Evolutionary conservation across 2,797 vertebrate genomes (phyloP).

Genomic region (Rhabdophis nuchalis): DNA sequence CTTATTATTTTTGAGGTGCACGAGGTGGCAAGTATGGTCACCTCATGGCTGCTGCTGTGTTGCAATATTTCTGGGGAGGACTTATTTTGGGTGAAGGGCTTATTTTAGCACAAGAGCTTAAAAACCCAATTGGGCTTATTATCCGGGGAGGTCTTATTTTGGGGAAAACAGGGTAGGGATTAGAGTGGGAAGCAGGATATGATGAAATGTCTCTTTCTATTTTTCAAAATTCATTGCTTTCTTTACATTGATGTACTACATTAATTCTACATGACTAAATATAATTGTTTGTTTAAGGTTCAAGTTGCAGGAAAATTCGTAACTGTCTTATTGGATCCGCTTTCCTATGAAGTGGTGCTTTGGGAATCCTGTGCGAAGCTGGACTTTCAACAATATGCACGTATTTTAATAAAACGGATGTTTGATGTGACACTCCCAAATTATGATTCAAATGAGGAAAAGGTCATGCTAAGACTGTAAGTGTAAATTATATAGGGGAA

Average conservation of each 20-base stretch:
- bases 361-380: constrained; percentile 68
- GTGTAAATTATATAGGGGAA: constrained; percentile 47
- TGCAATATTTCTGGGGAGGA: too few species aligned
- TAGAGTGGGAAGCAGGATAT: not conserved
- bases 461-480: constrained; percentile 75
- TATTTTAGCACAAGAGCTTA: too few species aligned
- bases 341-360: constrained; percentile 77
- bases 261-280: not conserved
- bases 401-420: constrained; percentile 85
- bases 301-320: constrained; percentile 80
- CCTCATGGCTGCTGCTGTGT: too few species aligned
- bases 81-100: too few species aligned
- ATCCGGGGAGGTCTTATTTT: too few species aligned
- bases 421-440: constrained; percentile 79
- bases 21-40: too few species aligned
- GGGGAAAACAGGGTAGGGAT: too few species aligned
- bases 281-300: constrained; percentile 67
- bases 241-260: not conserved
- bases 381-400: constrained; percentile 80
- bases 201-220: not conserved
- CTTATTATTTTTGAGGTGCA: too few species aligned
- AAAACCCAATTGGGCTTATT: too few species aligned
- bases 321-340: constrained; percentile 83
- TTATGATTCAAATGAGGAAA: constrained; percentile 69
- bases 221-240: not conserved